A percentile compares a stretch with the other conserved stretches of the same genome.
phyloP scores from a whole-genome alignment of 2,113 vertebrate genomes.

The Petrocephalus zakoni region DNA sequence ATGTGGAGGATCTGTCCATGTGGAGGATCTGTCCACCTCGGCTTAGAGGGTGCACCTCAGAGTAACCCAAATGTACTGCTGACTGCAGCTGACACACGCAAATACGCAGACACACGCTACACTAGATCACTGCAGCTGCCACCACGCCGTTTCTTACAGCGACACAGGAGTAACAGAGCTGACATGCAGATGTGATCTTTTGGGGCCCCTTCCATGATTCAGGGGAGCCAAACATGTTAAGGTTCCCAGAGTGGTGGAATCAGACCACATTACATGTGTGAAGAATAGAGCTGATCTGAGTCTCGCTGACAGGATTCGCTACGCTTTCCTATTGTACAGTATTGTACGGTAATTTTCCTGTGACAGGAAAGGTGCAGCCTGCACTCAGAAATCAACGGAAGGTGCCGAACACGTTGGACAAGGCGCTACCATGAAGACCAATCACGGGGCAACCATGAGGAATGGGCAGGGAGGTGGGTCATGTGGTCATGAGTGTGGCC shows the following conservation, averaged over 20 bases:
- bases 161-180: background rate
- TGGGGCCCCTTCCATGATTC: no score
- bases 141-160: background rate
- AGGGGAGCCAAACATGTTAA: background rate
- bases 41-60: background rate
- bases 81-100: background rate
- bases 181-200: no score
- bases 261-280: background rate
- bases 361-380: background rate
- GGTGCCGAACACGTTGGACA: background rate
- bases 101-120: no score
- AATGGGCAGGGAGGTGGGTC: no score
- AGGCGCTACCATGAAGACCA: background rate
- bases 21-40: background rate
- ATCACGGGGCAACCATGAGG: background rate
- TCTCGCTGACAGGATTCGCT: background rate
- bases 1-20: background rate
- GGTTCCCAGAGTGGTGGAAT: background rate
- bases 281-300: background rate
- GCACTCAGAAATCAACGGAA: background rate
- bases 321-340: background rate
- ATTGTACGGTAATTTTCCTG: background rate
- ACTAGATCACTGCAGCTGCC: no score
- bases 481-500: background rate
- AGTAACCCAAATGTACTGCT: constrained; percentile 4